These are phyloP conservation scores for Drosophila yooni DNA, from an alignment of 2,888 invertebrate genomes.

Conservation along the genomic window DNA sequence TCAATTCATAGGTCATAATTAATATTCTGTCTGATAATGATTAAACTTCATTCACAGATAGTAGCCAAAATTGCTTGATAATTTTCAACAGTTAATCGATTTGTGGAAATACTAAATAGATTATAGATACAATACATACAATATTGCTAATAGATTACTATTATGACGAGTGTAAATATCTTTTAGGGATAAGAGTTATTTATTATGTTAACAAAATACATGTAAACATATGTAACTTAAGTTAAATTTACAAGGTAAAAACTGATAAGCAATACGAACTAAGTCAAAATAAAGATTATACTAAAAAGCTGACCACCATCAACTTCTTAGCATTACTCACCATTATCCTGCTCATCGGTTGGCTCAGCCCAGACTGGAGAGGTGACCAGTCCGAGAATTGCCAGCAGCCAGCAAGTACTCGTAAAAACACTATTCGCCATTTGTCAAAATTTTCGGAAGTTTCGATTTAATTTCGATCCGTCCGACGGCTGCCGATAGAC, in stretches of 20 bases:
- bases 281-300: background rate
- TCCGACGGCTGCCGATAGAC: slow-evolving; percentile 43
- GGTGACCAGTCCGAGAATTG: slow-evolving; percentile 38
- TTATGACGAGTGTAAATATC: background rate
- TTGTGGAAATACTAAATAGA: background rate
- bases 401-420: slow-evolving; percentile 17
- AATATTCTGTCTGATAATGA: slow-evolving; percentile 1
- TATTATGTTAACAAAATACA: background rate
- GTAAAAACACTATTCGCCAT: slow-evolving; percentile 33
- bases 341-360: slow-evolving; percentile 55
- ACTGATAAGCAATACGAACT: background rate
- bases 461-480: slow-evolving; percentile 15
- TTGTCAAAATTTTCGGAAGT: background rate
- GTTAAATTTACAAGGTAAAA: background rate
- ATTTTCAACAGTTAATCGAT: background rate
- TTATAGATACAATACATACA: background rate
- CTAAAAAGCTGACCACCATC: background rate
- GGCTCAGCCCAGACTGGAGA: slow-evolving; percentile 37
- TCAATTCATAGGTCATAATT: slow-evolving; percentile 1
- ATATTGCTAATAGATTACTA: background rate
- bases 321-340: slow-evolving; percentile 42
- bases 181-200: background rate
- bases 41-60: background rate
- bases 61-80: background rate
- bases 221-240: background rate